Percentiles rank a stretch among this genome's conserved stretches.
These are phyloP conservation scores for Volucella bombylans DNA, from an alignment of 2,888 invertebrate species.

Conservation along the genomic window DNA sequence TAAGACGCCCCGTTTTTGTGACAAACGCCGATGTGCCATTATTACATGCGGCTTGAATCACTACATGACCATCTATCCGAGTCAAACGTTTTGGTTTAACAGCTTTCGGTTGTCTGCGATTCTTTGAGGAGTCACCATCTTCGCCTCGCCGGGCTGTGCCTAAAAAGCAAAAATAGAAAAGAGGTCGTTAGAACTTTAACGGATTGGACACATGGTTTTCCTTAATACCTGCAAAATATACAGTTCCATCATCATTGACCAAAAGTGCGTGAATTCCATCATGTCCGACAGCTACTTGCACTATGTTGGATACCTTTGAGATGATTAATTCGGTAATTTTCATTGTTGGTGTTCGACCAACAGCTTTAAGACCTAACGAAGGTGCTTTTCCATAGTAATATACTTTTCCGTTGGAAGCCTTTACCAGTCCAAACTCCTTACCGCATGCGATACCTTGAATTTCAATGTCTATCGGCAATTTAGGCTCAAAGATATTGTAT, in stretches of 20 bases:
- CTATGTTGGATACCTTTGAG: slow-evolving; percentile 88
- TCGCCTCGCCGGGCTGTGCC: slow-evolving; percentile 96
- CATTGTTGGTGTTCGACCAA: slow-evolving; percentile 81
- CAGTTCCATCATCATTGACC: slow-evolving; percentile 95
- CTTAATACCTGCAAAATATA: slow-evolving; percentile 87
- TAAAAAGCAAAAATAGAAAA: slow-evolving; percentile 77
- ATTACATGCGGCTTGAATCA: slow-evolving; percentile 94
- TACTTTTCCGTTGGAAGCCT: slow-evolving; percentile 93
- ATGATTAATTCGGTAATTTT: slow-evolving; percentile 84
- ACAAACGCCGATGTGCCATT: slow-evolving; percentile 97
- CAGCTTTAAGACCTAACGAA: slow-evolving; percentile 91
- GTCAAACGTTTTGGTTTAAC: slow-evolving; percentile 96
- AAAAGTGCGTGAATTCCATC: slow-evolving; percentile 96
- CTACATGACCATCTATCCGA: slow-evolving; percentile 92
- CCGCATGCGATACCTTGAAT: slow-evolving; percentile 90
- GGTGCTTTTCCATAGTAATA: slow-evolving; percentile 94
- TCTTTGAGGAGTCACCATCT: slow-evolving; percentile 93
- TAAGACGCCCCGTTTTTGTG: slow-evolving; percentile 93
- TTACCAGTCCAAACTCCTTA: slow-evolving; percentile 94
- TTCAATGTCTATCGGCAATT: slow-evolving; percentile 89
- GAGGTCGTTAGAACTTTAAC: background rate
- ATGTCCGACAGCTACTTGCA: slow-evolving; percentile 94
- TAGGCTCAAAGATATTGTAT: slow-evolving; percentile 84
- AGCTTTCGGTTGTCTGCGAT: slow-evolving; percentile 93
- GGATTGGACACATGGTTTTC: background rate